Percentiles rank a stretch among this genome's conserved stretches.
Evolutionary conservation across 1,140 invertebrate species (phyloP).

Genomic region (Drosophila suzukii): DNA sequence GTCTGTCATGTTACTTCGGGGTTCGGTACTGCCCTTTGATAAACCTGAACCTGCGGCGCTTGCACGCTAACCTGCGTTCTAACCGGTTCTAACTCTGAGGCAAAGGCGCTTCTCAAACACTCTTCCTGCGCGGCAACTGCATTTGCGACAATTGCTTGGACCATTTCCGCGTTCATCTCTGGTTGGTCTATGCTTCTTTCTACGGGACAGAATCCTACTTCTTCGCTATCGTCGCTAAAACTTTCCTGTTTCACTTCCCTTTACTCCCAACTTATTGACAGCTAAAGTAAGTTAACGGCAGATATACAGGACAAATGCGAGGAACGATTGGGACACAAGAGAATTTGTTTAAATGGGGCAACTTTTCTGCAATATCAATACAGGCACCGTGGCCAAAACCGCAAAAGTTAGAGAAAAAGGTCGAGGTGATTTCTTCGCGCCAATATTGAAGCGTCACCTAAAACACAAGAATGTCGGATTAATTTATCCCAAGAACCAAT

Average conservation of each 20-base stretch:
- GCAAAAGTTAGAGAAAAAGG: slow-evolving; percentile 1
- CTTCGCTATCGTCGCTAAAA: too few relatives aligned
- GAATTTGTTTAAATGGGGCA: not conserved
- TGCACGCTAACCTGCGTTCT: not conserved
- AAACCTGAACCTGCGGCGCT: not conserved
- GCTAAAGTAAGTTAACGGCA: too few relatives aligned
- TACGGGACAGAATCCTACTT: too few relatives aligned
- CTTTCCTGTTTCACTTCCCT: too few relatives aligned
- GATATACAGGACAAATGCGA: slow-evolving; percentile 6
- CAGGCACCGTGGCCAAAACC: slow-evolving; percentile 1
- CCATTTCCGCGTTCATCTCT: too few relatives aligned
- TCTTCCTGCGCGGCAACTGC: not conserved
- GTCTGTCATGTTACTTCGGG: not conserved
- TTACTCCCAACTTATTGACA: too few relatives aligned
- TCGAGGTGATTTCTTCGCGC: slow-evolving; percentile 1
- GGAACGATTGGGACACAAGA: slow-evolving; percentile 4
- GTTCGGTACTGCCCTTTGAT: not conserved
- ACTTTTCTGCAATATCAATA: not conserved
- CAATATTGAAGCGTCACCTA: too few relatives aligned
- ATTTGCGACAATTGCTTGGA: slow-evolving; percentile 1
- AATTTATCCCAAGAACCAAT: not conserved
- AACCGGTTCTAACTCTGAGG: too few relatives aligned
- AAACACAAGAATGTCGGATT: too few relatives aligned
- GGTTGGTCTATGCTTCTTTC: too few relatives aligned
- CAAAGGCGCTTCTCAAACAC: not conserved